Evolutionary conservation across 2,113 vertebrate species (phyloP), one percentile per base, ranked within the genome.

Genomic region (Pterocles orientalis): DNA sequence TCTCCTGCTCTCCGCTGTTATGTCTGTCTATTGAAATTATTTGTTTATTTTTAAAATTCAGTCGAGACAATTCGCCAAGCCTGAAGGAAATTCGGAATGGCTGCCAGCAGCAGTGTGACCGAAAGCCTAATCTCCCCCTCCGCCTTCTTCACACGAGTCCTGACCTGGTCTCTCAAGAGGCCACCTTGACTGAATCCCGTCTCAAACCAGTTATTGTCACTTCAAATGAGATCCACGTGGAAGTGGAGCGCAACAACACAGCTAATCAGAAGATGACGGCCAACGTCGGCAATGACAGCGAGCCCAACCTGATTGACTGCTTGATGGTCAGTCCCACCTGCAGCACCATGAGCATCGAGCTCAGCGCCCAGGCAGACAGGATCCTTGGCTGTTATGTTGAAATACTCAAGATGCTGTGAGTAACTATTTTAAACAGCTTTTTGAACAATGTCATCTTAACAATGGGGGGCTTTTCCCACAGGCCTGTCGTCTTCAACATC

Each of bases 341-440:
- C 97, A 99, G 98, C 97, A 98, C 98, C 81, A 98, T 99, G 96
- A 99, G 99, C 98, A 99, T 99, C 73, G 99, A 99, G 98, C 99
- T 99, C 89, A 99, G 99, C 2, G 98, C 99, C 17, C 99, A 99
- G 97, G 99, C 99, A 0, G 99, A 99, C 97, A 98, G 99, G 33
- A 99, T 99, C 28, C 99, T 99, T 33, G 98, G 98, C 97, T 99
- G 99, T 98, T 99, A 99, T 5, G 99, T 99, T 56, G 99, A 99
- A 92, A 99, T 99, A 92, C 99, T 99, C 92, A 99, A 99, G 98
- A 99, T 99, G 98, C 98, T 99, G 99, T 99, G 97, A 99, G 99
- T 99, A 88, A 5, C 80, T 84, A 0, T 62, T 89, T 65, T 72
- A 39, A 78, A 1, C 36, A 50, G 78, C 45, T 86, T 86, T 90